A percentile compares a stretch with the other conserved stretches of the same genome.
These are phyloP conservation scores for Caenorhabditis panamensis DNA, from an alignment of 2,888 invertebrate genomes.

Conservation along the genomic window DNA sequence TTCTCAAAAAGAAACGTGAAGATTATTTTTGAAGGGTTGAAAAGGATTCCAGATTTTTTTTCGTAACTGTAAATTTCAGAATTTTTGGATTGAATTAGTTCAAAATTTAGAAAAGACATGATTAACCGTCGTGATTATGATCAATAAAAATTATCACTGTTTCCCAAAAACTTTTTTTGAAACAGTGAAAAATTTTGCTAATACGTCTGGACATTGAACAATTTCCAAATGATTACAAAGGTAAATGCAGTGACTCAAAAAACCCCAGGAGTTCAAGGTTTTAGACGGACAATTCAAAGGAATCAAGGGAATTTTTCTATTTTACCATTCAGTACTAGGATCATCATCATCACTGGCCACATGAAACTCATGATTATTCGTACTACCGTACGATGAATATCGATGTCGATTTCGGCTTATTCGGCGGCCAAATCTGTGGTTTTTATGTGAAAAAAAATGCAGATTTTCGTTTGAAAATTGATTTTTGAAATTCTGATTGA, in stretches of 20 bases:
- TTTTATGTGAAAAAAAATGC: too few relatives aligned
- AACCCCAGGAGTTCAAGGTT: background rate
- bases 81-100: background rate
- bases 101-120: background rate
- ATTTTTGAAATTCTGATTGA: background rate
- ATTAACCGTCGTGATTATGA: too few relatives aligned
- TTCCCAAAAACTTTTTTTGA: too few relatives aligned
- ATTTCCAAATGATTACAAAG: background rate
- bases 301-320: background rate
- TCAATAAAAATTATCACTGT: too few relatives aligned
- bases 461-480: background rate
- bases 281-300: background rate
- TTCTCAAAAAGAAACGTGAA: background rate
- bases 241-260: background rate
- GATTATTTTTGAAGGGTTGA: background rate
- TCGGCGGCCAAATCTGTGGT: constrained; percentile 30
- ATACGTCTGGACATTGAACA: too few relatives aligned
- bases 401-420: constrained; percentile 36
- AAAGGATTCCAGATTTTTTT: background rate
- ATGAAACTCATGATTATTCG: constrained; percentile 9
- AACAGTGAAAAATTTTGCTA: too few relatives aligned
- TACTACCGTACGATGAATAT: constrained; percentile 53
- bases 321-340: constrained; percentile 45
- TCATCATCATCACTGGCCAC: constrained; percentile 12
- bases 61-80: too few relatives aligned